These are phyloP conservation scores for Drosophila ficusphila DNA, from an alignment of 1,140 invertebrate genomes.

Conservation along the genomic window DNA sequence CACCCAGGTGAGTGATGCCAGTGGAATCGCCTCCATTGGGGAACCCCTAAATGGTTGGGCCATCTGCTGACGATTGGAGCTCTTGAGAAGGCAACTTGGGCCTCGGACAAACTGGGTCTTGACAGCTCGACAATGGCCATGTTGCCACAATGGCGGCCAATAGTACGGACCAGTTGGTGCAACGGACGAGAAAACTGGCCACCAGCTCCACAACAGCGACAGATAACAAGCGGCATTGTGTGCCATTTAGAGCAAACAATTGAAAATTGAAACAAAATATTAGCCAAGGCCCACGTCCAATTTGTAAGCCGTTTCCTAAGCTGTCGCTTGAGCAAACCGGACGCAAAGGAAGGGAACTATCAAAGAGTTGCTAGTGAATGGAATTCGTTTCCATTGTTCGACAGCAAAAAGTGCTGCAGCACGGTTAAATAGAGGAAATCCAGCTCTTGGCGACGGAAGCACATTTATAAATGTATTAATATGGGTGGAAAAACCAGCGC, in stretches of 20 bases:
- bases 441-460: not conserved
- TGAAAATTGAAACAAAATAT: conserved; percentile 69
- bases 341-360: not conserved
- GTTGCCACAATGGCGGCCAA: conserved; percentile 44
- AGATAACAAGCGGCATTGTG: conserved; percentile 52
- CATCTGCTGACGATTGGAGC: not conserved
- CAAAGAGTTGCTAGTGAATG: conserved; percentile 28
- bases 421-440: not conserved
- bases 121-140: conserved; percentile 1
- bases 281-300: conserved; percentile 19
- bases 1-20: conserved; percentile 88
- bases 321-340: not conserved
- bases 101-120: not conserved
- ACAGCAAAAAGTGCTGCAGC: not conserved
- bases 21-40: not conserved
- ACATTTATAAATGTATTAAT: too few relatives aligned
- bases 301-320: conserved; percentile 10
- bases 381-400: conserved; percentile 17
- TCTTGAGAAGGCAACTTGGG: not conserved
- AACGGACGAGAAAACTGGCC: conserved; percentile 27
- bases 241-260: conserved; percentile 58
- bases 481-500: too few relatives aligned
- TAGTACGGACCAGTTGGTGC: conserved; percentile 43
- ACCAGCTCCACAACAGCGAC: conserved; percentile 28
- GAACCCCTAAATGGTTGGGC: not conserved